Conservation (phyloP, 2,797 vertebrate species). For the Ceyx erithaca region DNA sequence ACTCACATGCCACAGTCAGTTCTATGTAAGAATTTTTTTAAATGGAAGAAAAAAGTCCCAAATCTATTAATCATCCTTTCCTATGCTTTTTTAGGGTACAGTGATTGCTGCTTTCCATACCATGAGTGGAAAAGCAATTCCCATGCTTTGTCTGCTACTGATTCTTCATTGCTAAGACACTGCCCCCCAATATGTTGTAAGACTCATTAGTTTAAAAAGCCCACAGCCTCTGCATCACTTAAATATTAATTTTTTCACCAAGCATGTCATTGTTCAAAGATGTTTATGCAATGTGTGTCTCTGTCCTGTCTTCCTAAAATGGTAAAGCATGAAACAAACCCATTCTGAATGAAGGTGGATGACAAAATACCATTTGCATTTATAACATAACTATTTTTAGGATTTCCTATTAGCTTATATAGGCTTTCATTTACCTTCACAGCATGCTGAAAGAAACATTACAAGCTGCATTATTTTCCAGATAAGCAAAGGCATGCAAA, state of each 20-base stretch:
- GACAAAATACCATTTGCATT: not conserved
- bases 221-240: not conserved
- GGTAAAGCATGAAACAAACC: not conserved
- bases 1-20: not conserved
- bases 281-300: not conserved
- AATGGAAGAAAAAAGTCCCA: not conserved
- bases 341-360: not conserved
- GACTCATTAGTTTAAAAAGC: not conserved
- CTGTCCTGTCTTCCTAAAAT: not conserved
- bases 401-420: not conserved
- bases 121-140: not conserved
- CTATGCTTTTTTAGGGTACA: not conserved
- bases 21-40: not conserved
- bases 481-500: not conserved
- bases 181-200: not conserved
- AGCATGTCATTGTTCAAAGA: not conserved
- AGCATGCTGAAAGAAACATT: not conserved
- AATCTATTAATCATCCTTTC: not conserved
- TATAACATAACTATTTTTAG: not conserved
- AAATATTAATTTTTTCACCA: constrained; percentile 12
- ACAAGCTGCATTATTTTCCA: not conserved
- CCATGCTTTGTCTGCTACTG: not conserved
- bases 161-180: not conserved
- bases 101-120: not conserved
- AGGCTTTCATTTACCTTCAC: not conserved